phyloP scores from a whole-genome alignment of 2,888 invertebrate genomes.

The Pecten maximus region DNA sequence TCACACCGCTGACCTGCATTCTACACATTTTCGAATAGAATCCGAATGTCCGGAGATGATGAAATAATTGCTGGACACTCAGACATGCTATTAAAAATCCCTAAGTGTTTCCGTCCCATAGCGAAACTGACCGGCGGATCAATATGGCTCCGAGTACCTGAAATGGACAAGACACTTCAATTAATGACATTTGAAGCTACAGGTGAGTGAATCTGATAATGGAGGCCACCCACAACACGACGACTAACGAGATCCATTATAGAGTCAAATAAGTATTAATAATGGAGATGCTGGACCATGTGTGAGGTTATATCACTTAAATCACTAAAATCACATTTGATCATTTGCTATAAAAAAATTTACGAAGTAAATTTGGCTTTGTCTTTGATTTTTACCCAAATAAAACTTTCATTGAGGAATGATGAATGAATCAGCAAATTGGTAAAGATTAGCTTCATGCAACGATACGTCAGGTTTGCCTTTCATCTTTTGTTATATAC shows the following conservation, averaged over 20 bases:
- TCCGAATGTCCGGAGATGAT: neutral
- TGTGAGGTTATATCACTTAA: neutral
- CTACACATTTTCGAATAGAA: neutral
- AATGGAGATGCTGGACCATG: neutral
- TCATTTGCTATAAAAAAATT: neutral
- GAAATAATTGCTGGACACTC: neutral
- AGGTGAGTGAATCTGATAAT: neutral
- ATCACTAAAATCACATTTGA: neutral
- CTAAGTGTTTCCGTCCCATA: neutral
- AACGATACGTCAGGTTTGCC: neutral
- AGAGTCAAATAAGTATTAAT: neutral
- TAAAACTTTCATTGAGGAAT: neutral
- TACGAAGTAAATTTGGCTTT: neutral
- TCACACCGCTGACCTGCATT: neutral
- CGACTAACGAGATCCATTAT: neutral
- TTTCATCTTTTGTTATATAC: neutral
- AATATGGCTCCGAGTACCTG: neutral
- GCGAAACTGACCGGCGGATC: neutral
- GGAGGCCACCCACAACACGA: neutral
- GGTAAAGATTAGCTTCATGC: neutral
- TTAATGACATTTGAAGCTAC: neutral
- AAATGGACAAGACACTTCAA: constrained; percentile 19
- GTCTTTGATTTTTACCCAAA: neutral
- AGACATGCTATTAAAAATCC: neutral
- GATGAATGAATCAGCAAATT: neutral